Conservation (phyloP, 1,140 invertebrate species). For the Carposina sasakii region DNA sequence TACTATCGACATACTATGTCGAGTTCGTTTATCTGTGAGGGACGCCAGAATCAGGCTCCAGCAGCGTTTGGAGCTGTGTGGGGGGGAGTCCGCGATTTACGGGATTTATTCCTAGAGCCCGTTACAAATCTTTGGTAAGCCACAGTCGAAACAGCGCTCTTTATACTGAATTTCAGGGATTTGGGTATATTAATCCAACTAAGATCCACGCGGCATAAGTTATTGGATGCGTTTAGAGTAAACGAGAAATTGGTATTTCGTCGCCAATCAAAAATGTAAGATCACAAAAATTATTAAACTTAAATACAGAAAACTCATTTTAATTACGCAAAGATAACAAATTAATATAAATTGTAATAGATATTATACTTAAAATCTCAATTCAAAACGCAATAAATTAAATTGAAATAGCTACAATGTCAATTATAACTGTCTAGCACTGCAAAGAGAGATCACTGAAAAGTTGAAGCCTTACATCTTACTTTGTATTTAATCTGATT, state of each 20-base stretch:
- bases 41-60: too few relatives aligned
- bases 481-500: too few relatives aligned
- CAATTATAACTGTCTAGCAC: too few relatives aligned
- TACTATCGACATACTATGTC: too few relatives aligned
- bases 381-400: too few relatives aligned
- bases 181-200: slow-evolving; percentile 42
- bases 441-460: too few relatives aligned
- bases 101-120: slow-evolving; percentile 46
- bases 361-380: neutral
- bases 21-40: too few relatives aligned
- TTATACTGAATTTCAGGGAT: slow-evolving; percentile 40
- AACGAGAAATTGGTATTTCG: neutral
- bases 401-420: too few relatives aligned
- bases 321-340: too few relatives aligned
- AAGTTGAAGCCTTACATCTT: too few relatives aligned
- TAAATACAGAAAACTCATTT: too few relatives aligned
- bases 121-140: slow-evolving; percentile 64
- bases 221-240: neutral
- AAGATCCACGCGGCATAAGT: slow-evolving; percentile 11
- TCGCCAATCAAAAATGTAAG: neutral
- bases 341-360: neutral
- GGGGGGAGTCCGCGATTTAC: slow-evolving; percentile 26
- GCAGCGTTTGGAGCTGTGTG: too few relatives aligned
- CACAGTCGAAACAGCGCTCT: slow-evolving; percentile 51
- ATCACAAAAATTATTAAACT: neutral